phyloP scores from a whole-genome alignment of 2,113 vertebrate genomes.

The Ondatra zibethicus region DNA sequence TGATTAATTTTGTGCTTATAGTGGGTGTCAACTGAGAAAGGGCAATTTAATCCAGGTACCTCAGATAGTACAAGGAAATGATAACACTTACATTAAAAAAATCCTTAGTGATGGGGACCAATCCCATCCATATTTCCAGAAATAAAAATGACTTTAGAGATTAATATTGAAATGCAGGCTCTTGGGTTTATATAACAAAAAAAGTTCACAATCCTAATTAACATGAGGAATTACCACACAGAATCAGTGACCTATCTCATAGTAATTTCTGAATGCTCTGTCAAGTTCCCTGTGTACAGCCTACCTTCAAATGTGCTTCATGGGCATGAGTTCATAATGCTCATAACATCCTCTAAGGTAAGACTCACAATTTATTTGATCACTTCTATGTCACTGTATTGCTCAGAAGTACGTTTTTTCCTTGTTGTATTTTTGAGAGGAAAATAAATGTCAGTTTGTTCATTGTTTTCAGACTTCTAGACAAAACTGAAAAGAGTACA shows the following conservation, averaged over 20 bases:
- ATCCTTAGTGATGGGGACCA: neutral
- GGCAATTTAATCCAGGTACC: neutral
- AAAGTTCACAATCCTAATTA: neutral
- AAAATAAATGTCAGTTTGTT: neutral
- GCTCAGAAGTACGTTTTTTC: neutral
- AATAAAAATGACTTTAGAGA: neutral
- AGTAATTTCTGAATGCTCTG: neutral
- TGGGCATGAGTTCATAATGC: neutral
- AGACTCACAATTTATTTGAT: neutral
- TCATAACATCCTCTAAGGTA: neutral
- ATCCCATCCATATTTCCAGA: neutral
- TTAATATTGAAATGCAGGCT: neutral
- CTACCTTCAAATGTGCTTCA: neutral
- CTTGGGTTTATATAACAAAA: neutral
- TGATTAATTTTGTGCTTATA: neutral
- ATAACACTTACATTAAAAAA: conserved; percentile 5
- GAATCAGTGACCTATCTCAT: neutral
- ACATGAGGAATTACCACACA: neutral
- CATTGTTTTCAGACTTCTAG: conserved; percentile 7
- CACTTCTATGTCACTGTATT: neutral
- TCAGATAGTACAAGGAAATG: neutral
- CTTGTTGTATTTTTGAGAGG: neutral
- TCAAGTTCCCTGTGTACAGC: neutral
- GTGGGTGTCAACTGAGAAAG: neutral
- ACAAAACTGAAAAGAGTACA: conserved; percentile 2